A percentile compares a stretch with the other conserved stretches of the same genome.
These are phyloP conservation scores for Procapra przewalskii DNA, from an alignment of 2,113 vertebrate species.

Conservation along the genomic window DNA sequence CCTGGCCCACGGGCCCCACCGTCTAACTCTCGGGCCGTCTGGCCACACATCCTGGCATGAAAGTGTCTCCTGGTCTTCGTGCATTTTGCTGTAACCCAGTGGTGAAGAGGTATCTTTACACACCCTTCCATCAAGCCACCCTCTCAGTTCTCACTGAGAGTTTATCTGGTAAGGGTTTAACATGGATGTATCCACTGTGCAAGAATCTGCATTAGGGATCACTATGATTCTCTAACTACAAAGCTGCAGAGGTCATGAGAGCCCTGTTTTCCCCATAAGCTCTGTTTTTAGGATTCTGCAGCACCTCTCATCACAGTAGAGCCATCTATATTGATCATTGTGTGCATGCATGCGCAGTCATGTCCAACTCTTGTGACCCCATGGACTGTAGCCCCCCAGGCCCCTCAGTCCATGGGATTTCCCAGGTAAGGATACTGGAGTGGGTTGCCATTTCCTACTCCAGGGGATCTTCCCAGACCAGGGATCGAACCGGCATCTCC, in stretches of 20 bases:
- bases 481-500: not conserved
- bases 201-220: accelerated
- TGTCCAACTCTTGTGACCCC: not conserved
- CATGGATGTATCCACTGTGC: not conserved
- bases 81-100: not conserved
- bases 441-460: not conserved
- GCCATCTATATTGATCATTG: not conserved
- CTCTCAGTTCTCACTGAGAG: not conserved
- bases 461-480: not conserved
- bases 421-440: not conserved
- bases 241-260: not conserved
- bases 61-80: not conserved
- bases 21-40: accelerated
- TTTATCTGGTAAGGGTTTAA: not conserved
- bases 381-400: not conserved
- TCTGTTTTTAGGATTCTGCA: not conserved
- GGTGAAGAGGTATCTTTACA: not conserved
- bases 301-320: not conserved
- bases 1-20: accelerated
- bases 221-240: not conserved
- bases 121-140: not conserved
- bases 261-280: not conserved
- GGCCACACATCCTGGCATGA: accelerated
- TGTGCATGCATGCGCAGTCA: not conserved
- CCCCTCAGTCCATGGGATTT: not conserved